Conservation (phyloP, 2,888 invertebrate genomes). For the Thumatha senex region DNA sequence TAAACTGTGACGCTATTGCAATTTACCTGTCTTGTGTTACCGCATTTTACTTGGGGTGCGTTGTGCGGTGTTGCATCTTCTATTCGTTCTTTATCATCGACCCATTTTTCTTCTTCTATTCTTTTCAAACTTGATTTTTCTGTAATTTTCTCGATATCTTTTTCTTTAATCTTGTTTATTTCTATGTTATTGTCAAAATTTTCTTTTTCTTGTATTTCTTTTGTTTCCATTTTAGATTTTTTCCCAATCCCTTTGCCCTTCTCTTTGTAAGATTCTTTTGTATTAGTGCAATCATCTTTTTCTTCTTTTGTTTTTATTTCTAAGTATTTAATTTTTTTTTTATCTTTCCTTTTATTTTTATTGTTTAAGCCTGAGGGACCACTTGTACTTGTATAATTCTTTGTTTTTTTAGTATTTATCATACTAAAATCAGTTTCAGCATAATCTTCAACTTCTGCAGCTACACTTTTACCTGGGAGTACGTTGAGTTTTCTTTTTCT, state of each 20-base stretch:
- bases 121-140: constrained; percentile 3
- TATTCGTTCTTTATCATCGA: too few relatives aligned
- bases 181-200: constrained; percentile 1
- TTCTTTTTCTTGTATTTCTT: constrained; percentile 10
- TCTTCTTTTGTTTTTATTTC: constrained; percentile 13
- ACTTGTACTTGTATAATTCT: constrained; percentile 6
- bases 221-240: too few relatives aligned
- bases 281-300: constrained; percentile 17
- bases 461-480: constrained; percentile 19
- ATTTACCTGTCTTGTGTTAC: constrained; percentile 3
- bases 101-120: constrained; percentile 9
- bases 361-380: constrained; percentile 9
- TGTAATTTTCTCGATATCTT: constrained; percentile 1
- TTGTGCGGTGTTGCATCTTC: too few relatives aligned
- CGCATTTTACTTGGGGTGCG: constrained; percentile 2
- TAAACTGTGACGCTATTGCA: too few relatives aligned
- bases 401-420: constrained; percentile 6
- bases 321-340: too few relatives aligned
- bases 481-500: constrained; percentile 20
- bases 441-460: too few relatives aligned
- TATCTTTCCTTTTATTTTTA: constrained; percentile 9
- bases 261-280: too few relatives aligned
- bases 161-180: constrained; percentile 10
- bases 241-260: too few relatives aligned
- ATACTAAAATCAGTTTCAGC: too few relatives aligned